phyloP scores from a whole-genome alignment of 2,888 invertebrate species.

The Sesamia inferens region DNA sequence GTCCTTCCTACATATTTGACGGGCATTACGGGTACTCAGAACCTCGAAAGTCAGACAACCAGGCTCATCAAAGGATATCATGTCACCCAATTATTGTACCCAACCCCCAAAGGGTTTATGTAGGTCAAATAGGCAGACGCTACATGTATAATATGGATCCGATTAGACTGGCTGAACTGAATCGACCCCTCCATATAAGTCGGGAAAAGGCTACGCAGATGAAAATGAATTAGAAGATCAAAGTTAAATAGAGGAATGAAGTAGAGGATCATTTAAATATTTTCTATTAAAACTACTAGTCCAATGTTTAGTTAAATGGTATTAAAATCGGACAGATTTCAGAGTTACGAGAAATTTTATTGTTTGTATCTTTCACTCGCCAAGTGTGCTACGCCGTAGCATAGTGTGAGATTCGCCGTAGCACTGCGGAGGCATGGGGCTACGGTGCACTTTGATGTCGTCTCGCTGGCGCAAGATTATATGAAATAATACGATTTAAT shows the following conservation, averaged over 20 bases:
- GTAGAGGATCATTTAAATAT: neutral
- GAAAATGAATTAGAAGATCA: neutral
- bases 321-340: neutral
- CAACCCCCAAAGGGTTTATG: no score
- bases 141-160: no score
- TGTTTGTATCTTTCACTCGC: neutral
- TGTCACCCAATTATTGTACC: no score
- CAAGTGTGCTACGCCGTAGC: constrained; percentile 8
- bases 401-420: neutral
- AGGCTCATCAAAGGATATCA: no score
- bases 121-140: no score
- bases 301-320: no score
- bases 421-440: neutral
- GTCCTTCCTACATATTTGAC: no score
- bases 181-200: no score
- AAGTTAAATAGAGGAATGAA: neutral
- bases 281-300: neutral
- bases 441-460: neutral
- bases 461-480: neutral
- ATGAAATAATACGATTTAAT: neutral
- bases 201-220: no score
- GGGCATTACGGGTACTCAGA: no score
- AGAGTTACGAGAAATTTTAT: neutral
- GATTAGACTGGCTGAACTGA: no score
- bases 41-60: no score